A percentile compares a stretch with the other conserved stretches of the same genome.
phyloP scores from a whole-genome alignment of 2,797 vertebrate species.

The Enteromius viviparus region DNA sequence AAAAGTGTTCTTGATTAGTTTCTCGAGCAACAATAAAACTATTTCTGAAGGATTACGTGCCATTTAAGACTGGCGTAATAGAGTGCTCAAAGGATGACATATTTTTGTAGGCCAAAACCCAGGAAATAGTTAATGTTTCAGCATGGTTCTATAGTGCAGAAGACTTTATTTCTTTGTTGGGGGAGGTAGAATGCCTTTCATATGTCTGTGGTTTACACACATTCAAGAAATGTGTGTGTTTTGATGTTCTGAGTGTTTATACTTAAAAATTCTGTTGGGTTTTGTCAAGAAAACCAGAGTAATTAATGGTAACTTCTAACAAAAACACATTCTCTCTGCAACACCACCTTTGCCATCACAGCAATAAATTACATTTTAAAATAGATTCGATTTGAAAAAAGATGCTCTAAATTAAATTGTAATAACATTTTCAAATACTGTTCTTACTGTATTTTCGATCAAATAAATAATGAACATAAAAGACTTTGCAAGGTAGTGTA shows the following conservation, averaged over 20 bases:
- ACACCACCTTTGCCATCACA: no score
- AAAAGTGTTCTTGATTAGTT: not conserved
- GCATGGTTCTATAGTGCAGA: not conserved
- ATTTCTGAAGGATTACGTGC: not conserved
- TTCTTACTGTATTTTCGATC: not conserved
- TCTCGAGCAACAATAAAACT: not conserved
- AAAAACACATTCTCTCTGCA: no score
- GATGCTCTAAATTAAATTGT: not conserved
- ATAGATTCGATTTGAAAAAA: not conserved
- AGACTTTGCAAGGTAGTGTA: not conserved
- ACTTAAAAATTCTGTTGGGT: no score
- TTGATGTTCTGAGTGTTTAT: not conserved
- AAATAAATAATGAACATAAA: not conserved
- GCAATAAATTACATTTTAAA: not conserved
- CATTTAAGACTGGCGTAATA: not conserved
- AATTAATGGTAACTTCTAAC: no score
- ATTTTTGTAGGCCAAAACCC: not conserved
- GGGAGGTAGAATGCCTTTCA: not conserved
- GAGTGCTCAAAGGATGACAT: not conserved
- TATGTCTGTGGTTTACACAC: not conserved
- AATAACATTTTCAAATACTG: not conserved
- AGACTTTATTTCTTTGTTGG: not conserved
- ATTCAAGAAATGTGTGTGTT: not conserved
- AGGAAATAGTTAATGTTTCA: not conserved
- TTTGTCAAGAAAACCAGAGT: not conserved